phyloP scores from a whole-genome alignment of 2,113 vertebrate genomes.

The Nycticryphes semicollaris region DNA sequence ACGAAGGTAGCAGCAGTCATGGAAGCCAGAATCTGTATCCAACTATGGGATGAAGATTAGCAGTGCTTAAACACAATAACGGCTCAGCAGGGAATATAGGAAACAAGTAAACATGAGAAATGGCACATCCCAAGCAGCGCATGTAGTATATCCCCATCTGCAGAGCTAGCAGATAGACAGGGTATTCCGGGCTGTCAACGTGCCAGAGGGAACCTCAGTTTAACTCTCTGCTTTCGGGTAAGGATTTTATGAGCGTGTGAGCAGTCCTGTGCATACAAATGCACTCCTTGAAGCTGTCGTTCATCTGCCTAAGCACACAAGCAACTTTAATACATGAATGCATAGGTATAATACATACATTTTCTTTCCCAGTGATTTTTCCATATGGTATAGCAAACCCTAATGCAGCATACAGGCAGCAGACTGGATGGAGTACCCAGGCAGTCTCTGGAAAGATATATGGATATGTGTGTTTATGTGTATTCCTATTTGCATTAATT shows the following conservation, averaged over 20 bases:
- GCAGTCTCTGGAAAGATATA: background rate
- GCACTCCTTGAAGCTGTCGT: background rate
- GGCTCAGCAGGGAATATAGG: background rate
- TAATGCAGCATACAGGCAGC: background rate
- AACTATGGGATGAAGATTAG: background rate
- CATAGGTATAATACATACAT: background rate
- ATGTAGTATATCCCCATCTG: background rate
- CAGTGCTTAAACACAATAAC: background rate
- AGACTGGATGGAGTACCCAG: background rate
- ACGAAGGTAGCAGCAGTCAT: background rate
- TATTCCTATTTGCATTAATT: background rate
- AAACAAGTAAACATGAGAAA: background rate
- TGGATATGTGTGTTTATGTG: background rate
- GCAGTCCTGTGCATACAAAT: background rate
- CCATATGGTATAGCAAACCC: background rate
- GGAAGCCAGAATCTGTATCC: background rate
- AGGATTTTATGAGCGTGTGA: background rate
- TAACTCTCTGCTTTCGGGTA: background rate
- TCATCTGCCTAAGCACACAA: background rate
- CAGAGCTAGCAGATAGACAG: background rate
- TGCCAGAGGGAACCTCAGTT: background rate
- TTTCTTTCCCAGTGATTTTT: slow-evolving; percentile 21
- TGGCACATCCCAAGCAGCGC: background rate
- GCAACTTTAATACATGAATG: background rate
- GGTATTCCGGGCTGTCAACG: background rate